Evolutionary conservation across 2,113 vertebrate species (phyloP).

Genomic region (Entomyzon cyanotis): DNA sequence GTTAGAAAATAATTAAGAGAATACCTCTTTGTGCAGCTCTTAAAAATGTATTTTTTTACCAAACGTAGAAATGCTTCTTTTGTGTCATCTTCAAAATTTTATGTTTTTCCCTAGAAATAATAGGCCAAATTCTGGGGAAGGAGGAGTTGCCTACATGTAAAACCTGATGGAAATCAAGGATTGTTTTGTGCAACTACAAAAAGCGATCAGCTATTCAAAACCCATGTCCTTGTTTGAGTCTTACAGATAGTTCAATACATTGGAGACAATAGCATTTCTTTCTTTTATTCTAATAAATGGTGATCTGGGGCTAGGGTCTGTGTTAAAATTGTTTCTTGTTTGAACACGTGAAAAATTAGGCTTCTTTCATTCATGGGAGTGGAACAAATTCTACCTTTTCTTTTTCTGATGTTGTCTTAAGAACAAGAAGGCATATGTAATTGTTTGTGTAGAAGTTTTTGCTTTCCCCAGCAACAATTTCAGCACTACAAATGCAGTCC

Average conservation of each 20-base stretch:
- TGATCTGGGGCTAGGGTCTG: not conserved
- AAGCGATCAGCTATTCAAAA: not conserved
- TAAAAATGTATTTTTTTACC: not conserved
- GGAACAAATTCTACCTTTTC: not conserved
- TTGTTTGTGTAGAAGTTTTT: not conserved
- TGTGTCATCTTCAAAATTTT: not conserved
- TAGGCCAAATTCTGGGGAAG: not conserved
- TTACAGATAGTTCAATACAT: not conserved
- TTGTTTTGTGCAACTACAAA: not conserved
- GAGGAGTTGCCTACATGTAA: not conserved
- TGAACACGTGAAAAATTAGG: not conserved
- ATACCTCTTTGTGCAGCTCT: not conserved
- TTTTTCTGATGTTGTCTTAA: not conserved
- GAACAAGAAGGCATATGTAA: not conserved
- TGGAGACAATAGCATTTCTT: not conserved
- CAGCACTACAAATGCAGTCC: not conserved
- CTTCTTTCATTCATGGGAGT: not conserved
- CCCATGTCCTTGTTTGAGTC: not conserved
- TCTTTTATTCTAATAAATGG: not conserved
- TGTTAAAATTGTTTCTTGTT: not conserved
- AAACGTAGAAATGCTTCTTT: not conserved
- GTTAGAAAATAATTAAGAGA: not conserved
- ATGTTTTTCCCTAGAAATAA: not conserved
- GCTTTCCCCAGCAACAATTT: not conserved
- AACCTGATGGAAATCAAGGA: not conserved